These are phyloP conservation scores for Okapia johnstoni DNA, from an alignment of 2,113 vertebrate genomes.

Conservation along the genomic window DNA sequence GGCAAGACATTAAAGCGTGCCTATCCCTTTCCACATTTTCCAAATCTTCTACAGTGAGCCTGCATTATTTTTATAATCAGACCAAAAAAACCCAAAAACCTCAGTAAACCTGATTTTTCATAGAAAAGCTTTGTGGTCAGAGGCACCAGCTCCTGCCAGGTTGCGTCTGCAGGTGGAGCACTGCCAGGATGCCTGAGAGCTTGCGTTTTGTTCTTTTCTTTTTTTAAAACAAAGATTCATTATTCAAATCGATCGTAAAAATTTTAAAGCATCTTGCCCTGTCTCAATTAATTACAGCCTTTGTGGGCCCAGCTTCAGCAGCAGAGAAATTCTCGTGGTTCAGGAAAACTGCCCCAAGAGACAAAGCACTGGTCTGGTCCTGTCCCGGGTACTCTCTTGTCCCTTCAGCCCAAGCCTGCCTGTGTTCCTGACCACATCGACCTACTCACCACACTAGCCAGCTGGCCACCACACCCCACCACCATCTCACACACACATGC, in stretches of 20 bases:
- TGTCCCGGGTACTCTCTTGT: fast-evolving
- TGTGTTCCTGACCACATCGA: fast-evolving
- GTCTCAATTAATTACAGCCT: not conserved
- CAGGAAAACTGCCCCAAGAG: fast-evolving
- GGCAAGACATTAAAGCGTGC: fast-evolving
- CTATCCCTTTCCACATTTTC: not conserved
- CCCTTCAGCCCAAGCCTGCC: not conserved
- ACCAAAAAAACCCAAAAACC: not conserved
- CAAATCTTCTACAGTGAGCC: not conserved
- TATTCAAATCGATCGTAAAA: not conserved
- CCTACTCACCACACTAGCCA: fast-evolving
- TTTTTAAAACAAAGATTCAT: conserved; percentile 18
- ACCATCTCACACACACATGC: no score
- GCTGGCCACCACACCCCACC: not conserved
- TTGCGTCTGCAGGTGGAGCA: fast-evolving
- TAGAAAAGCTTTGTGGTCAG: not conserved
- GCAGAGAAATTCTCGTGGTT: fast-evolving
- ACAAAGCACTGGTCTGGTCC: fast-evolving
- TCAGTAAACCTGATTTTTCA: not conserved
- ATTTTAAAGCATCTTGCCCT: not conserved
- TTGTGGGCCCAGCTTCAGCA: not conserved
- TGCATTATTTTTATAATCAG: not conserved
- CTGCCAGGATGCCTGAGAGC: fast-evolving
- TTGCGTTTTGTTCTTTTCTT: not conserved
- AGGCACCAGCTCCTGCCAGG: not conserved